Evolutionary conservation across 2,113 vertebrate genomes (phyloP), one percentile per base, ranked within the genome.

Genomic region (Lota lota): DNA sequence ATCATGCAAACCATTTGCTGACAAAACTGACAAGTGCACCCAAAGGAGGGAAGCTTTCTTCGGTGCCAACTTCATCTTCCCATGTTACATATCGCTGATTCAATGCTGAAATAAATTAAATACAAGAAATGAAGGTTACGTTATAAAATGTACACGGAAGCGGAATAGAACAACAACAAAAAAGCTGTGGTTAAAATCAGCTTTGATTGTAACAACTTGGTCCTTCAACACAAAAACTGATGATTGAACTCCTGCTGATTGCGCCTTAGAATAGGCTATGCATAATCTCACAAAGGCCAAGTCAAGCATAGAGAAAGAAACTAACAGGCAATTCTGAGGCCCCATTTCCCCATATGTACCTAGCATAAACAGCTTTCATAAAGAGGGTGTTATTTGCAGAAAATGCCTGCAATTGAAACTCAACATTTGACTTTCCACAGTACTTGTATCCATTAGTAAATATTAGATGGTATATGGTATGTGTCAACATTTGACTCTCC

Each of bases 181-280:
- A 18, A 66, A 57, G 67, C 7, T 3, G 58, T 54, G 61, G 68
- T 76, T 78, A 5, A 74, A 73, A 80, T 72, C 33, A 47, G 61
- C 64, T 76, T 69, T 86, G 75, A 83, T 77, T 86, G 73, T 74
- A 84, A 83, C 82, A 85, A 80, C 78, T 70, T 79, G 59, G 77
- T 71, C 73, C 69, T 70, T 78, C 63, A 72, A 69, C 67, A 87
- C 70, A 77, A 79, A 79, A 85, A 82, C 68, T 80, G 33, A 77
- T 78, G 77, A 84, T 73, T 82, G 78, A 79, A 85, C 81, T 82
- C 75, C 54, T 65, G 62, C 69, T 77, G 78, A 83, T 83, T 87
- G 75, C 70, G 70, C 79, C 17, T 5, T 66, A 66, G 61, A n/a
- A 47, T 54, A 61, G 78, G 66, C 76, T 61, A 21, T 74, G 70